These are phyloP conservation scores for Chaetodon trifascialis DNA, from an alignment of 2,113 vertebrate genomes.

Conservation along the genomic window DNA sequence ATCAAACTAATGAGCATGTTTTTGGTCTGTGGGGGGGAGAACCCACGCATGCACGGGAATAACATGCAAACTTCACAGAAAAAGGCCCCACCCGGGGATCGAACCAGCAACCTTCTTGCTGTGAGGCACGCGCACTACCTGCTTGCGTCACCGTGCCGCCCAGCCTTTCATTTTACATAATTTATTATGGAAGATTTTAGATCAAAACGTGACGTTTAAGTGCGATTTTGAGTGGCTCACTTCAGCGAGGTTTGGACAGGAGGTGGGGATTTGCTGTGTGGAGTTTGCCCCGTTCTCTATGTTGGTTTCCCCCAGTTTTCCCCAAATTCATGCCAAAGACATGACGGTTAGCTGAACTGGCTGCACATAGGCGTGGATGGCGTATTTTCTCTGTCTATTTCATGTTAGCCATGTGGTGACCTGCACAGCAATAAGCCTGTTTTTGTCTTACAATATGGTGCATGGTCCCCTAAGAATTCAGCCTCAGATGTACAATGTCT, in stretches of 20 bases:
- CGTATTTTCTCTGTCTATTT: background rate
- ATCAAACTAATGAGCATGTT: no score
- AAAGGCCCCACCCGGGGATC: no score
- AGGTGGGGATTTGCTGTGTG: background rate
- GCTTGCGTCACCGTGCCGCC: no score
- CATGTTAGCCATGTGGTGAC: no score
- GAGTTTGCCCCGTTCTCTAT: background rate
- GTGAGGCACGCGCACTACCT: no score
- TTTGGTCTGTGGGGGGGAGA: no score
- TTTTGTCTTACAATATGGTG: no score
- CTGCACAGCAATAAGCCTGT: no score
- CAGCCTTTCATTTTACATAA: background rate
- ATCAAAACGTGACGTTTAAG: background rate
- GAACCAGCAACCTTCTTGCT: no score
- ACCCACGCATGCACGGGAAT: no score
- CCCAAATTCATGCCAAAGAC: background rate
- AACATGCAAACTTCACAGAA: no score
- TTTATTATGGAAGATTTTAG: background rate
- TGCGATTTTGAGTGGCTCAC: background rate
- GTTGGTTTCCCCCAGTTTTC: background rate
- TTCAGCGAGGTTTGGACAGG: background rate
- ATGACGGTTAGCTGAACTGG: background rate
- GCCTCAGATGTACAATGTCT: background rate
- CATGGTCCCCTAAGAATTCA: no score
- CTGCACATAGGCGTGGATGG: background rate